These are phyloP conservation scores for Taenaris catops DNA, from an alignment of 2,888 invertebrate genomes.

Conservation along the genomic window DNA sequence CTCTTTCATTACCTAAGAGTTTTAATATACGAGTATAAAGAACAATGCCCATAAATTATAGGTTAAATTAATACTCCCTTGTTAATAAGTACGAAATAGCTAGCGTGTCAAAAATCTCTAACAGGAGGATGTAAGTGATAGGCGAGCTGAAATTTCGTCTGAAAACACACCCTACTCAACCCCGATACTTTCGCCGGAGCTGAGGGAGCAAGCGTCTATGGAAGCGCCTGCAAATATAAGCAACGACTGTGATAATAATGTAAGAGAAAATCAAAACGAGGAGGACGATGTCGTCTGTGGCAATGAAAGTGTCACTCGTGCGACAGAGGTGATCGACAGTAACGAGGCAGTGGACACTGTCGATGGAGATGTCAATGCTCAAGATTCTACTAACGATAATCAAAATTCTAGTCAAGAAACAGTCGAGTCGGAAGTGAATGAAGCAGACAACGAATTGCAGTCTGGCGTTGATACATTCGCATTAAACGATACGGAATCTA, in stretches of 20 bases:
- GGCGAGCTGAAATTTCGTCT: slow-evolving; percentile 52
- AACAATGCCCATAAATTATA: no score
- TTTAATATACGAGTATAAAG: no score
- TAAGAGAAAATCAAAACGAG: slow-evolving; percentile 58
- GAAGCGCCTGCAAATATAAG: slow-evolving; percentile 65
- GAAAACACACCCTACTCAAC: slow-evolving; percentile 63
- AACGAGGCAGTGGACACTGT: slow-evolving; percentile 24
- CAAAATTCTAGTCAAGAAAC: slow-evolving; percentile 26
- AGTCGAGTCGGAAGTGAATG: slow-evolving; percentile 21
- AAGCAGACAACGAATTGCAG: slow-evolving; percentile 17
- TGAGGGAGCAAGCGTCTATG: slow-evolving; percentile 32
- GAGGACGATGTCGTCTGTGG: slow-evolving; percentile 75
- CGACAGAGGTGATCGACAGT: slow-evolving; percentile 21
- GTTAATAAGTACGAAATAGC: slow-evolving; percentile 13
- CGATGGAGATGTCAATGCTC: slow-evolving; percentile 39
- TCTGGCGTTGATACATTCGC: slow-evolving; percentile 24
- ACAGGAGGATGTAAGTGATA: slow-evolving; percentile 72
- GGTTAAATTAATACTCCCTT: no score
- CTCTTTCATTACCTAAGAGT: no score
- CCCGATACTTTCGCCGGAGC: slow-evolving; percentile 55
- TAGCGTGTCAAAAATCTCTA: slow-evolving; percentile 56
- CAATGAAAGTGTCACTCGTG: slow-evolving; percentile 33
- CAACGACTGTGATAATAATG: slow-evolving; percentile 72
- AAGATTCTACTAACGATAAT: slow-evolving; percentile 38
- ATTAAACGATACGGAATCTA: slow-evolving; percentile 21